Evolutionary conservation across 2,797 vertebrate species (phyloP).

Genomic region (Euthynnus affinis): DNA sequence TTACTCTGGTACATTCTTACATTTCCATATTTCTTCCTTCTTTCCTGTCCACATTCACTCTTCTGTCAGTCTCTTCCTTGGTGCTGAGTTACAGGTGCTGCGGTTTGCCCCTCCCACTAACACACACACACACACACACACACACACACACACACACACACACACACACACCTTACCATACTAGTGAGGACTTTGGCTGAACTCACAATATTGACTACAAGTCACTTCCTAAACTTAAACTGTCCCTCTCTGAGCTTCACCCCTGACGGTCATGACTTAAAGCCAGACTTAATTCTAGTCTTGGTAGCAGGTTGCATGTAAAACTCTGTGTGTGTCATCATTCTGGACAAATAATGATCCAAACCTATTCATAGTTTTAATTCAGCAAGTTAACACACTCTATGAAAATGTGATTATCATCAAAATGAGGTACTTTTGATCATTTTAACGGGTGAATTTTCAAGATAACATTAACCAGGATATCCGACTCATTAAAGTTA

Average conservation of each 20-base stretch:
- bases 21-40: constrained; percentile 6
- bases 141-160: constrained; percentile 1
- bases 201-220: background rate
- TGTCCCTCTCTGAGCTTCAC: background rate
- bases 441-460: too few species aligned
- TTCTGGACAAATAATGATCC: background rate
- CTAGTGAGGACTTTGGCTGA: constrained; percentile 1
- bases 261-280: too few species aligned
- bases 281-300: background rate
- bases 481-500: background rate
- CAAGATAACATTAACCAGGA: background rate
- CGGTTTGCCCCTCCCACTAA: constrained; percentile 46
- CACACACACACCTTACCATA: background rate
- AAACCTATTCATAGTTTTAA: background rate
- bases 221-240: background rate
- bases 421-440: background rate
- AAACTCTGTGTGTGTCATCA: background rate
- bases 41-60: constrained; percentile 6
- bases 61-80: constrained; percentile 13
- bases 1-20: background rate
- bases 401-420: background rate
- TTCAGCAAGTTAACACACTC: background rate
- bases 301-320: background rate
- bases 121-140: constrained; percentile 28
- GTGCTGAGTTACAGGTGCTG: constrained; percentile 61